Evolutionary conservation across 2,888 invertebrate genomes (phyloP).

Genomic region (Rhorus exstirpatorius): DNA sequence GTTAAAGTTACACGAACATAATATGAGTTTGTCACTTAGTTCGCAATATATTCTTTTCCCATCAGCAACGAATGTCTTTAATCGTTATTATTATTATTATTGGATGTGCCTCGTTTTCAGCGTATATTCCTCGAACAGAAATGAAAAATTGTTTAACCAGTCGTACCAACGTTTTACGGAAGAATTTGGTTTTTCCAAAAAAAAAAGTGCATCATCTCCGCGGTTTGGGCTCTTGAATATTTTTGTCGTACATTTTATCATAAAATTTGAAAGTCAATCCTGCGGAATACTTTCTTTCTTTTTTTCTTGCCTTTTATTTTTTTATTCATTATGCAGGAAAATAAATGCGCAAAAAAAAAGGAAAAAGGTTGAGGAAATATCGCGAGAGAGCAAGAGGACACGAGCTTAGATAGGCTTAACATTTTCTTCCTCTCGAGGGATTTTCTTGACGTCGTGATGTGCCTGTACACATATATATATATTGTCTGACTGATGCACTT

Average conservation of each 20-base stretch:
- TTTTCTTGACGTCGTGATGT: neutral
- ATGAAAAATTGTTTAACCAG: no score
- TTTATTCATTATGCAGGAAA: neutral
- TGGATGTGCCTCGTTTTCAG: no score
- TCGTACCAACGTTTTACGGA: no score
- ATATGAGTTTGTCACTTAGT: no score
- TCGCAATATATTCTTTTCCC: no score
- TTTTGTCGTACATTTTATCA: neutral
- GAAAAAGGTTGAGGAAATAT: neutral
- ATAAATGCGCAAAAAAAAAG: neutral
- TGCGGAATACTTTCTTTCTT: neutral
- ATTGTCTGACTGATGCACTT: neutral
- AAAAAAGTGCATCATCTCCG: no score
- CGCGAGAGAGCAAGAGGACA: neutral
- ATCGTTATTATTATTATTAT: no score
- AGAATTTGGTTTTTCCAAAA: no score
- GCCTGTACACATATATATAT: neutral
- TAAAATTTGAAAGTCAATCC: constrained; percentile 5
- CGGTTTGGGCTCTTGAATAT: no score
- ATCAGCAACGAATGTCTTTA: no score
- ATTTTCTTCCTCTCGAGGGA: neutral
- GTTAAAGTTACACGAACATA: no score
- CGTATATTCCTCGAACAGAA: no score
- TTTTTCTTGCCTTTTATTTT: neutral
- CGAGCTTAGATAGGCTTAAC: constrained; percentile 10